A percentile compares a stretch with the other conserved stretches of the same genome.
phyloP scores from a whole-genome alignment of 1,140 invertebrate genomes.

The Aphidius gifuensis region DNA sequence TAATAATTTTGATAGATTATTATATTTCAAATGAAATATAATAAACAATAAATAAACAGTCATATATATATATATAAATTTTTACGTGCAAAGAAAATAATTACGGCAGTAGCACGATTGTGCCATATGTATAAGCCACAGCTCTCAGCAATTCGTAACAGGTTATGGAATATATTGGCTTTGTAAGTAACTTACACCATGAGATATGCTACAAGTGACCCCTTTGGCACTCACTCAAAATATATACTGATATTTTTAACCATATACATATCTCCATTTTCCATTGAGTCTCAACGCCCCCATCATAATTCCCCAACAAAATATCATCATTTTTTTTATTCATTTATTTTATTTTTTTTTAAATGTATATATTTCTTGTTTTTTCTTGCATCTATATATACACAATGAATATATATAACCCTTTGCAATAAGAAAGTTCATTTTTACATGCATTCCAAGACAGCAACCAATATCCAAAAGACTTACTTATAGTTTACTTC shows the following conservation, averaged over 20 bases:
- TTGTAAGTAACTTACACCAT: constrained; percentile 29
- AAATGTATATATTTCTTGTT: neutral
- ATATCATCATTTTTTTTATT: no score
- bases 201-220: constrained; percentile 30
- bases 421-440: neutral
- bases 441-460: no score
- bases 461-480: neutral
- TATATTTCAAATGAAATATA: neutral
- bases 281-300: no score
- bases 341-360: neutral
- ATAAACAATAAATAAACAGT: neutral
- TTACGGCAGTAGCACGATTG: neutral
- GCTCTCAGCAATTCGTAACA: constrained; percentile 22
- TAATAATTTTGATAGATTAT: no score
- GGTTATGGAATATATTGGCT: constrained; percentile 26
- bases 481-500: constrained; percentile 1
- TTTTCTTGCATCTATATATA: neutral
- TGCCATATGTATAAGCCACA: neutral
- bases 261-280: neutral
- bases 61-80: no score
- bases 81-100: neutral
- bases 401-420: neutral
- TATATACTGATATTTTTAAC: constrained; percentile 17
- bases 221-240: constrained; percentile 15
- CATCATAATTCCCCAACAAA: no score